These are phyloP conservation scores for Carcinoscorpius rotundicauda DNA, from an alignment of 1,140 invertebrate genomes.

Conservation along the genomic window DNA sequence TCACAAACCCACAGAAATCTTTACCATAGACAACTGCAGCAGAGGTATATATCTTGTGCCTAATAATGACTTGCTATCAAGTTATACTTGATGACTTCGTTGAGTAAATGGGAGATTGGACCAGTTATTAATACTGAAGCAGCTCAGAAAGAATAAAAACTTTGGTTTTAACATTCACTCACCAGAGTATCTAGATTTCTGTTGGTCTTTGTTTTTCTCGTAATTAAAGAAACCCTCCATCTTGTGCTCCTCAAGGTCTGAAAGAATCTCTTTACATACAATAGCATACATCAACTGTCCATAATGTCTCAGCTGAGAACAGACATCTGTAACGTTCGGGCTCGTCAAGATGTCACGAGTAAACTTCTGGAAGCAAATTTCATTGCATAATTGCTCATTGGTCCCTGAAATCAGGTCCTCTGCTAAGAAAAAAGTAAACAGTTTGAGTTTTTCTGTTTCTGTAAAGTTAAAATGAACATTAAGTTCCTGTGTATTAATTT, in stretches of 20 bases:
- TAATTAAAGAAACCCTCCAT: conserved; percentile 16
- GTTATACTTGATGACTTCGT: too few relatives aligned
- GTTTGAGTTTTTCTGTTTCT: background rate
- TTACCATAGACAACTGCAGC: too few relatives aligned
- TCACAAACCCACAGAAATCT: too few relatives aligned
- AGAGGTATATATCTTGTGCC: too few relatives aligned
- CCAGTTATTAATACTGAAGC: too few relatives aligned
- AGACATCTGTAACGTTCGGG: conserved; percentile 8
- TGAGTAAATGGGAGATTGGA: too few relatives aligned
- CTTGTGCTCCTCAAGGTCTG: conserved; percentile 17
- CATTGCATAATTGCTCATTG: conserved; percentile 12
- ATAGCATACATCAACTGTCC: conserved; percentile 19
- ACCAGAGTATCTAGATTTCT: conserved; percentile 1
- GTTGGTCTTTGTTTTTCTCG: conserved; percentile 4
- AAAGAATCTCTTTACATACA: conserved; percentile 19
- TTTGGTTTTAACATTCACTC: background rate
- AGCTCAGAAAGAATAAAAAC: too few relatives aligned
- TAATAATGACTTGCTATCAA: too few relatives aligned
- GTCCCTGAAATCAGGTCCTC: background rate
- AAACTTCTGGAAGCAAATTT: conserved; percentile 17
- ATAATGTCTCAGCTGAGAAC: conserved; percentile 12
- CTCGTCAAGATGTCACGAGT: conserved; percentile 14
- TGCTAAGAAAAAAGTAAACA: conserved; percentile 5
- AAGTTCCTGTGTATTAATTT: too few relatives aligned
- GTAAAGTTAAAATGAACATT: too few relatives aligned